Evolutionary conservation across 2,113 vertebrate species (phyloP), one percentile per base, ranked within the genome.

Genomic region (Hydrolagus affinis): DNA sequence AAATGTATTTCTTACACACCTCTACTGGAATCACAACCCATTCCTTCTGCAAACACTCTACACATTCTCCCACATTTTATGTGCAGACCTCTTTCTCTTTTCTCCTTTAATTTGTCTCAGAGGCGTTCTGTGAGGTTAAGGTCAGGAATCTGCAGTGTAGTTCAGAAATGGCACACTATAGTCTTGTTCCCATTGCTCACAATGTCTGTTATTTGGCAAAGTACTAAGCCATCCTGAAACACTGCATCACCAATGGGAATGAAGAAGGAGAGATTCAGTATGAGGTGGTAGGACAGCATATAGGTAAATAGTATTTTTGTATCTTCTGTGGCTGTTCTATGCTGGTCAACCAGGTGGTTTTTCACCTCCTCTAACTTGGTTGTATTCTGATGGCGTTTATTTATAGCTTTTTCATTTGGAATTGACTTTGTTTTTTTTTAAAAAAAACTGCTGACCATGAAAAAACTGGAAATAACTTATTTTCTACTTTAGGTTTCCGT

Each of bases 71-170:
- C 44, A 44, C 44, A 44, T 44, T 44, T 44, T 44, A 6, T 44
- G 44, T 44, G 44, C 44, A 44, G 44, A 44, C 44, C 44, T 44
- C 44, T 44, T 44, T 44, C 44, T 44, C 78, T 83, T 17, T 8
- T 83, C 14, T 83, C 66, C 32, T 83, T 30, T 83, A 83, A 66
- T 83, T 83, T 15, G 66, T 59, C 62, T 28, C 28, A 28, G 78
- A 83, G 28, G 28, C 32, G 7, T 19, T 83, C 60, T 66, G 77
- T 68, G 78, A 83, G 21, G 28, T 83, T 83, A 25, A 83, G 78
- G 78, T 66, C 62, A 68, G 28, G 17, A 32, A 66, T 30, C 78
- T 83, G 23, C 78, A 30, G 66, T 64, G 28, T 83, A 21, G 15
- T 66, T 15, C 59, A 64, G 77, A 28, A 80, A 64, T 64, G 23